A percentile compares a stretch with the other conserved stretches of the same genome.
Conservation (phyloP, 2,888 invertebrate genomes). For the Peribatodes rhomboidaria region DNA sequence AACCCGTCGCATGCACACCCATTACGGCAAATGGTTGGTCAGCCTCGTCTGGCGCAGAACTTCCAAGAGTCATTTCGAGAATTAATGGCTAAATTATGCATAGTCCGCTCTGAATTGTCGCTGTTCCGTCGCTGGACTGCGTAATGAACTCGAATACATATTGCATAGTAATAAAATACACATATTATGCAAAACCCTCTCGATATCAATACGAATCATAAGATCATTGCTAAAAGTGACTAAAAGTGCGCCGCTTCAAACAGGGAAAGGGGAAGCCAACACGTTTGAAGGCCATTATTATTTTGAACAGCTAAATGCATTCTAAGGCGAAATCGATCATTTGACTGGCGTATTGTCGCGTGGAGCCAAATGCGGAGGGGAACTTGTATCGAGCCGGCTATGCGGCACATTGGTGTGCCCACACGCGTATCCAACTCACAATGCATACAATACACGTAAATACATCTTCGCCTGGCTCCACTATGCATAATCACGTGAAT, state of each 20-base stretch:
- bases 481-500: slow-evolving; percentile 80
- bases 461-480: slow-evolving; percentile 75
- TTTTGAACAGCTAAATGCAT: slow-evolving; percentile 61
- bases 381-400: slow-evolving; percentile 44
- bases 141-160: slow-evolving; percentile 74
- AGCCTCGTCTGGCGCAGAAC: slow-evolving; percentile 75
- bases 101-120: slow-evolving; percentile 80
- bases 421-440: slow-evolving; percentile 71
- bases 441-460: slow-evolving; percentile 79
- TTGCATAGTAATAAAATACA: slow-evolving; percentile 66
- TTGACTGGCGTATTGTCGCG: slow-evolving; percentile 61
- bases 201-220: slow-evolving; percentile 24
- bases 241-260: slow-evolving; percentile 48
- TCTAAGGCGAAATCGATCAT: slow-evolving; percentile 65
- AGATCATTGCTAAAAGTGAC: slow-evolving; percentile 29
- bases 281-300: slow-evolving; percentile 59
- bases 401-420: slow-evolving; percentile 67
- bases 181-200: slow-evolving; percentile 29
- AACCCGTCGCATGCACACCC: slow-evolving; percentile 64
- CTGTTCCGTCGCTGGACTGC: slow-evolving; percentile 71
- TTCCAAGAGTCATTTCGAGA: slow-evolving; percentile 80
- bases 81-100: slow-evolving; percentile 84
- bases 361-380: slow-evolving; percentile 64
- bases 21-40: slow-evolving; percentile 68
- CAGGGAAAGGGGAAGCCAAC: slow-evolving; percentile 47